phyloP scores from a whole-genome alignment of 2,888 invertebrate genomes.

The Synergus gifuensis region DNA sequence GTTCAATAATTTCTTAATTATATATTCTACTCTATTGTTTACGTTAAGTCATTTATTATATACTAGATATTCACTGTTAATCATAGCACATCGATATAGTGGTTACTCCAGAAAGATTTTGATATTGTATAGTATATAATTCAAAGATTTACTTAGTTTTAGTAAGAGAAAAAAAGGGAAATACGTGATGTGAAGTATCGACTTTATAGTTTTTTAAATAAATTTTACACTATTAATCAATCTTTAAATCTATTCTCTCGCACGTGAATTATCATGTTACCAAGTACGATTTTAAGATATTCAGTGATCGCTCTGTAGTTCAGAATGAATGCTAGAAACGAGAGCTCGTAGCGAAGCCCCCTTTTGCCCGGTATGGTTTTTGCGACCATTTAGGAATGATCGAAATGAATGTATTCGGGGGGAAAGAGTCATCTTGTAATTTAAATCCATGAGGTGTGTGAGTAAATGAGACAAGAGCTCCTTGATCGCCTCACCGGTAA shows the following conservation, averaged over 20 bases:
- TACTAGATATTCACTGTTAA: background rate
- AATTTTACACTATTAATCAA: background rate
- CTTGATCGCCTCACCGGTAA: slow-evolving; percentile 50
- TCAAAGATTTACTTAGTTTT: slow-evolving; percentile 1
- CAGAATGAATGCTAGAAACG: background rate
- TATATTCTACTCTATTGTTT: background rate
- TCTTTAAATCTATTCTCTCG: background rate
- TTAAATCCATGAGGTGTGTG: slow-evolving; percentile 44
- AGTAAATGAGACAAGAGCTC: slow-evolving; percentile 51
- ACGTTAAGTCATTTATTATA: background rate
- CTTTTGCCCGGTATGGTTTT: slow-evolving; percentile 1
- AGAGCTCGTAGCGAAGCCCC: slow-evolving; percentile 4
- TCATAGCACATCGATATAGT: background rate
- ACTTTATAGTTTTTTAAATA: slow-evolving; percentile 31
- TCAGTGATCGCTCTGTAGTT: background rate
- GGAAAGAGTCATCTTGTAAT: slow-evolving; percentile 46
- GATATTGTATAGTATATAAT: background rate
- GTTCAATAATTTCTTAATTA: background rate
- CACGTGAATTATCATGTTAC: background rate
- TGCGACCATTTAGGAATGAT: slow-evolving; percentile 21
- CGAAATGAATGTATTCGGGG: slow-evolving; percentile 29
- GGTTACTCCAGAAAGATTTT: background rate
- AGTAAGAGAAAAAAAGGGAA: background rate
- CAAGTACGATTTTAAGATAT: background rate
- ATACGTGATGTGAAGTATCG: slow-evolving; percentile 1